Conservation (phyloP, 2,797 vertebrate genomes). For the Paedocypris micromegethes region DNA sequence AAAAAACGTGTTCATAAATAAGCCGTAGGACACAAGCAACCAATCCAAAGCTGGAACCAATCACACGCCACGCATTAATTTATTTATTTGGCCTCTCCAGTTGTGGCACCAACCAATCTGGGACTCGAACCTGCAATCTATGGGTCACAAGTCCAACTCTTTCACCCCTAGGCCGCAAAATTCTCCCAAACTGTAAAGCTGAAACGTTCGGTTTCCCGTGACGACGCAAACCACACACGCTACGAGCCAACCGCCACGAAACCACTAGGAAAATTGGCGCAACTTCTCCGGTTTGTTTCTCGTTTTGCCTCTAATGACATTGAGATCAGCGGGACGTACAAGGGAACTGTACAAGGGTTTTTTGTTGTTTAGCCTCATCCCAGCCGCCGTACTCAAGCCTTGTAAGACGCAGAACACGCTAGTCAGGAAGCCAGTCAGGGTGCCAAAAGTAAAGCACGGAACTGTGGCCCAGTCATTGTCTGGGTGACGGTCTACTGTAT, state of each 20-base stretch:
- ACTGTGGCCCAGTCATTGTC: constrained; percentile 64
- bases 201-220: constrained; percentile 28
- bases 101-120: no score
- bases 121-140: no score
- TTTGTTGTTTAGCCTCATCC: constrained; percentile 8
- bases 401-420: constrained; percentile 51
- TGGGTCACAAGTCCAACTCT: no score
- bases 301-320: constrained; percentile 4
- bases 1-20: no score
- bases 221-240: constrained; percentile 39
- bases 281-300: not conserved
- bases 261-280: constrained; percentile 6
- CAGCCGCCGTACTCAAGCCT: constrained; percentile 23
- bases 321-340: constrained; percentile 22
- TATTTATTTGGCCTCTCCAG: no score
- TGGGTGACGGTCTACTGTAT: constrained; percentile 73
- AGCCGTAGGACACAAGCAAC: no score
- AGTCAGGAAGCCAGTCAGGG: constrained; percentile 69
- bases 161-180: no score
- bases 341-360: constrained; percentile 13
- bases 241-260: constrained; percentile 29
- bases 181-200: no score
- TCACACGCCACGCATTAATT: no score
- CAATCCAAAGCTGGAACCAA: no score
- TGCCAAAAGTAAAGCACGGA: constrained; percentile 68